Percentiles rank a stretch among this genome's conserved stretches.
phyloP scores from a whole-genome alignment of 2,797 vertebrate genomes.

The Oreonectes daqikongensis region DNA sequence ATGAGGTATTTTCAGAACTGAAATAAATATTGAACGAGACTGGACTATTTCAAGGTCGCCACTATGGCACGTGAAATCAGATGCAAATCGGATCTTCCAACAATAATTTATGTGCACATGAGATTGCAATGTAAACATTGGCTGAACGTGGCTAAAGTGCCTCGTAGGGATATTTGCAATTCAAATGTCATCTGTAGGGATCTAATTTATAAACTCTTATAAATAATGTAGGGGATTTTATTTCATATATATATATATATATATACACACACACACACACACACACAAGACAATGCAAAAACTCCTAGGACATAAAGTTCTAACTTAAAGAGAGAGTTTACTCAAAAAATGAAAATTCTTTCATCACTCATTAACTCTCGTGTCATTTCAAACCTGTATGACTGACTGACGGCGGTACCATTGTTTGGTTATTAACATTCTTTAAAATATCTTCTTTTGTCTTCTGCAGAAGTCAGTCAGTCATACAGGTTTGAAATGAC shows the following conservation, averaged over 20 bases:
- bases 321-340: neutral
- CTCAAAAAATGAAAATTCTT: too few relatives aligned
- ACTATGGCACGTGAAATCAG: neutral
- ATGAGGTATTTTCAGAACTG: neutral
- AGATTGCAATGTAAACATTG: slow-evolving; percentile 17
- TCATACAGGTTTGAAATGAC: too few relatives aligned
- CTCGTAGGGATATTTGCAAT: neutral
- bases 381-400: too few relatives aligned
- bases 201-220: too few relatives aligned
- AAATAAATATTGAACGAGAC: neutral
- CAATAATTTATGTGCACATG: slow-evolving; percentile 5
- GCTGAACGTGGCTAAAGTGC: slow-evolving; percentile 19
- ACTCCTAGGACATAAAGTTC: neutral
- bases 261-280: neutral
- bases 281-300: slow-evolving; percentile 9
- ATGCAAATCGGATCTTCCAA: slow-evolving; percentile 1
- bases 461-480: too few relatives aligned
- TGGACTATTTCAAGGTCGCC: neutral
- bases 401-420: too few relatives aligned
- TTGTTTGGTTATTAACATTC: too few relatives aligned
- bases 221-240: neutral
- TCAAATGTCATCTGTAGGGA: too few relatives aligned
- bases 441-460: too few relatives aligned
- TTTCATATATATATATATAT: neutral
- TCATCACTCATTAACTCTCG: too few relatives aligned